Evolutionary conservation across 2,888 invertebrate genomes (phyloP).

Genomic region (Steinernema carpocapsae): DNA sequence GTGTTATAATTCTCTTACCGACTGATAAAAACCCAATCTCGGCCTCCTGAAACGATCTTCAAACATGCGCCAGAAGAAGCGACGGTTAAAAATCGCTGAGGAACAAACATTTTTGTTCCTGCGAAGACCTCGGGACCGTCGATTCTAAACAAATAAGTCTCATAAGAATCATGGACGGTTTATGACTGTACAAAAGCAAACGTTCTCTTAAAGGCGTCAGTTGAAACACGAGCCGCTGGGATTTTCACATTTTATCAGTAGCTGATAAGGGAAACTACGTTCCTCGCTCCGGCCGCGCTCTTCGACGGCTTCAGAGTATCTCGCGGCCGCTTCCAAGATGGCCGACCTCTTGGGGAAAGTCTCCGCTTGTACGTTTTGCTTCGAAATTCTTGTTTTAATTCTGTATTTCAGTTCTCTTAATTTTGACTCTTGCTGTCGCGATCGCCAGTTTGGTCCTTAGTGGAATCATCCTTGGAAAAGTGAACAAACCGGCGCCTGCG

Average conservation of each 20-base stretch:
- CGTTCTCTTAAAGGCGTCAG: no score
- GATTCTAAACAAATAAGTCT: no score
- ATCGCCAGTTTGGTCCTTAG: slow-evolving; percentile 55
- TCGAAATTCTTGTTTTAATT: not conserved
- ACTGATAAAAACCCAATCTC: no score
- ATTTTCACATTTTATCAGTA: not conserved
- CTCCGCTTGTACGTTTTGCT: not conserved
- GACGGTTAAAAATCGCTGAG: no score
- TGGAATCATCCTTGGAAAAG: slow-evolving; percentile 51
- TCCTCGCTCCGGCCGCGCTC: not conserved
- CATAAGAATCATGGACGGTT: no score
- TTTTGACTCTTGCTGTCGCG: slow-evolving; percentile 46
- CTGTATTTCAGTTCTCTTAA: slow-evolving; percentile 43
- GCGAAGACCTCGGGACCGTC: no score
- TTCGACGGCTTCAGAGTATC: not conserved
- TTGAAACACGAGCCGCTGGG: no score
- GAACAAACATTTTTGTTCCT: no score
- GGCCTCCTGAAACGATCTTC: no score
- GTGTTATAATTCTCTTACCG: no score
- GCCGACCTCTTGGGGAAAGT: slow-evolving; percentile 9
- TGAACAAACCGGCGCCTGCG: not conserved
- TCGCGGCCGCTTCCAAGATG: slow-evolving; percentile 22
- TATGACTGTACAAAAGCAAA: no score
- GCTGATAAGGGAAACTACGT: slow-evolving; percentile 19
- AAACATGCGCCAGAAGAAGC: no score